These are phyloP conservation scores for Hippocampus comes DNA, from an alignment of 2,113 vertebrate genomes.

Conservation along the genomic window DNA sequence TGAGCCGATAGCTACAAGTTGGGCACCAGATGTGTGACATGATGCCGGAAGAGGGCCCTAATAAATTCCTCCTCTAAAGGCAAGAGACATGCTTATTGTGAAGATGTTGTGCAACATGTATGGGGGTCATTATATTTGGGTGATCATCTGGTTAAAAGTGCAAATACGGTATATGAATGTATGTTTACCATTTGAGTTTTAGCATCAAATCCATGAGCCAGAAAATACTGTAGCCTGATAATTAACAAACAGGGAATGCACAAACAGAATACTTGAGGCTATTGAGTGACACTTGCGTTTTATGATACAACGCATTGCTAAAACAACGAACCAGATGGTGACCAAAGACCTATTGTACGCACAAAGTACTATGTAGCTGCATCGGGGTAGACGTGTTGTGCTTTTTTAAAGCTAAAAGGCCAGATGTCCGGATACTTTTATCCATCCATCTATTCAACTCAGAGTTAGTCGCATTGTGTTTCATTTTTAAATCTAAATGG, in stretches of 20 bases:
- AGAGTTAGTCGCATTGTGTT: neutral
- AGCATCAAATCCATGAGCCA: neutral
- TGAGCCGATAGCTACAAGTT: neutral
- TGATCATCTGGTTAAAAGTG: neutral
- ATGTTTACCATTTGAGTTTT: neutral
- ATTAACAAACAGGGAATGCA: neutral
- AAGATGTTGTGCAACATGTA: neutral
- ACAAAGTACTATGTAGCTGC: neutral
- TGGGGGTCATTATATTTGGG: neutral
- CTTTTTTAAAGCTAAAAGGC: neutral
- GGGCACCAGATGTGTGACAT: neutral
- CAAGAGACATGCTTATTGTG: too few species aligned
- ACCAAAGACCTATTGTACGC: neutral
- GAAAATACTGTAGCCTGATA: neutral
- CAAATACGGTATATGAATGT: neutral
- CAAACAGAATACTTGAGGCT: neutral
- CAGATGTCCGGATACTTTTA: neutral
- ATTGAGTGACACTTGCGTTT: neutral
- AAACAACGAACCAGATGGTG: neutral
- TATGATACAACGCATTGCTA: neutral
- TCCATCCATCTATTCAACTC: neutral
- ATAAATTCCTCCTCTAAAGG: neutral
- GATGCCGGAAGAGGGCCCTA: neutral
- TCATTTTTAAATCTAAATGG: conserved; percentile 23
- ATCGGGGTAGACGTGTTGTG: neutral